phyloP scores from a whole-genome alignment of 2,888 invertebrate species.

The Callosobruchus maculatus region DNA sequence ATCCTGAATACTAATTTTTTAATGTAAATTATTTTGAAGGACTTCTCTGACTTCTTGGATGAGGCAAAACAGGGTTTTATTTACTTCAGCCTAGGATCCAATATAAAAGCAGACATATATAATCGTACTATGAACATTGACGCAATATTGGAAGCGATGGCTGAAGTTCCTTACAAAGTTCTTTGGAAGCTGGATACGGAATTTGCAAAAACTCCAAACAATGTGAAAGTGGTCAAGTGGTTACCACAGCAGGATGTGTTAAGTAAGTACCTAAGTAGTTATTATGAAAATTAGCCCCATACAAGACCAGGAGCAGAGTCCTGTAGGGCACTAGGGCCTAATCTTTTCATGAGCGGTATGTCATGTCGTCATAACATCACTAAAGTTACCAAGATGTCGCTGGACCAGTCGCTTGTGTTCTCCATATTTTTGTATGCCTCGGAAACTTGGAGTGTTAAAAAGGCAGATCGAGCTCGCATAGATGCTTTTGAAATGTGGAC shows the following conservation, averaged over 20 bases:
- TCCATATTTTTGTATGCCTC: too few relatives aligned
- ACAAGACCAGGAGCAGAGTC: too few relatives aligned
- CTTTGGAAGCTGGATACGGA: slow-evolving; percentile 47
- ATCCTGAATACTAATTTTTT: too few relatives aligned
- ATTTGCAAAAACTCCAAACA: slow-evolving; percentile 33
- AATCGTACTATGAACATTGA: slow-evolving; percentile 27
- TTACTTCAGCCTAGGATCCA: slow-evolving; percentile 47
- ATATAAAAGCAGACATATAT: slow-evolving; percentile 40
- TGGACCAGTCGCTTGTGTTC: too few relatives aligned
- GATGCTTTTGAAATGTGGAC: too few relatives aligned
- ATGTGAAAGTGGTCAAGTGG: slow-evolving; percentile 46
- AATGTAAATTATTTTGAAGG: slow-evolving; percentile 28
- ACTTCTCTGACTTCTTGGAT: slow-evolving; percentile 40
- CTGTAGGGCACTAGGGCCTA: too few relatives aligned
- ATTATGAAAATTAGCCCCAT: background rate
- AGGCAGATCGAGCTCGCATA: too few relatives aligned
- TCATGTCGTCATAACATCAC: too few relatives aligned
- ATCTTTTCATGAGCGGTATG: too few relatives aligned
- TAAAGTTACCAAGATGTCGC: too few relatives aligned
- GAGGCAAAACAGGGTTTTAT: slow-evolving; percentile 41
- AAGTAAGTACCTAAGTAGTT: slow-evolving; percentile 24
- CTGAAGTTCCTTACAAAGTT: slow-evolving; percentile 43
- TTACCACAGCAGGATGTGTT: slow-evolving; percentile 43
- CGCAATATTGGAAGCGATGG: slow-evolving; percentile 39
- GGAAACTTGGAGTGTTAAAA: too few relatives aligned